A percentile compares a stretch with the other conserved stretches of the same genome.
Conservation (phyloP, 2,797 vertebrate genomes). For the Argentina silus region DNA sequence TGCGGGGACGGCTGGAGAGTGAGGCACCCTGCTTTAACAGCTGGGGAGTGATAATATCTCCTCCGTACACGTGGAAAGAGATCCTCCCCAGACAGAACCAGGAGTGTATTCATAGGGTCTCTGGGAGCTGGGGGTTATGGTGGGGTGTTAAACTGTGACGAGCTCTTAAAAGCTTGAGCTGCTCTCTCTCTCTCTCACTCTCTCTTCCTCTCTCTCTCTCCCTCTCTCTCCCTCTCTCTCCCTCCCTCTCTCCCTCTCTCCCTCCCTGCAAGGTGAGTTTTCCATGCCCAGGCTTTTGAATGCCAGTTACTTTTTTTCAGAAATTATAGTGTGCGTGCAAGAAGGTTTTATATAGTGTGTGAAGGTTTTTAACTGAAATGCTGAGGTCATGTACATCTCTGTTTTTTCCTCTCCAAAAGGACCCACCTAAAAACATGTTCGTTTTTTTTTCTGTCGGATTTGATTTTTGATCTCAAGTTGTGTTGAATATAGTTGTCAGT, state of each 20-base stretch:
- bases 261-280: neutral
- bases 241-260: neutral
- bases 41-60: conserved; percentile 76
- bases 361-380: neutral
- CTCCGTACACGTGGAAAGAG: conserved; percentile 68
- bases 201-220: neutral
- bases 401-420: neutral
- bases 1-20: conserved; percentile 16
- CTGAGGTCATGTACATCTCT: neutral
- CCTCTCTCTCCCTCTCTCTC: neutral
- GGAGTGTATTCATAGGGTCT: conserved; percentile 49
- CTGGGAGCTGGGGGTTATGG: conserved; percentile 40
- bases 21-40: conserved; percentile 78
- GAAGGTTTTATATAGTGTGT: neutral
- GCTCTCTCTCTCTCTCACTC: conserved; percentile 15
- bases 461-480: too few relatives aligned
- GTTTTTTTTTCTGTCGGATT: too few relatives aligned
- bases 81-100: conserved; percentile 74
- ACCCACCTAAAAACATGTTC: neutral
- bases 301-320: neutral
- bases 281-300: neutral
- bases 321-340: neutral
- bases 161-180: conserved; percentile 42
- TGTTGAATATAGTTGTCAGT: too few relatives aligned
- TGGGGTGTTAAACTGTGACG: conserved; percentile 51